Conservation (phyloP, 2,888 invertebrate genomes). For the Geophilus truncorum region DNA sequence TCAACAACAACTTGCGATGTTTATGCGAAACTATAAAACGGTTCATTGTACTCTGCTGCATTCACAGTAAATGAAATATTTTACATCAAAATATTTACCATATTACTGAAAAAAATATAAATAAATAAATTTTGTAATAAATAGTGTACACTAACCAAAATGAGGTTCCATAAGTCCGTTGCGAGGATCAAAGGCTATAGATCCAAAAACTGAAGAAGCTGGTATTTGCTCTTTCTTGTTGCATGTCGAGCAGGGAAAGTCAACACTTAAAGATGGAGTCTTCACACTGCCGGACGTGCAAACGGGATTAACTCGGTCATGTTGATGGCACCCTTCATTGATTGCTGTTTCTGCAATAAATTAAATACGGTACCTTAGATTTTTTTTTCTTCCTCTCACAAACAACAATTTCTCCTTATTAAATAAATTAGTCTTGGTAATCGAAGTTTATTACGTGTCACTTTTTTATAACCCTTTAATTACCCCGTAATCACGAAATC, state of each 20-base stretch:
- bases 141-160: too few species aligned
- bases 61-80: too few species aligned
- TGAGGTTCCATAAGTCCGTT: conserved; percentile 37
- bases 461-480: background rate
- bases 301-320: background rate
- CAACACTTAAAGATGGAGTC: background rate
- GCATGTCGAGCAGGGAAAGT: conserved; percentile 12
- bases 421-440: background rate
- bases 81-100: too few species aligned
- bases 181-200: conserved; percentile 33
- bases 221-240: conserved; percentile 25
- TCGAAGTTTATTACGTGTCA: background rate
- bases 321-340: background rate
- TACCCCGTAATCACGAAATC: background rate
- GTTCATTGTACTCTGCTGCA: conserved; percentile 28
- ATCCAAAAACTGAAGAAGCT: conserved; percentile 33
- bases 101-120: too few species aligned
- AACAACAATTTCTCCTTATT: background rate
- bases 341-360: background rate
- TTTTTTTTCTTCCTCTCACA: too few species aligned
- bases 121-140: too few species aligned
- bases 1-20: background rate
- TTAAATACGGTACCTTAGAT: too few species aligned
- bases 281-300: background rate
- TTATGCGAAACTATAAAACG: background rate